A percentile compares a stretch with the other conserved stretches of the same genome.
Evolutionary conservation across 1,140 invertebrate species (phyloP).

Genomic region (Zaprionus vittiger): DNA sequence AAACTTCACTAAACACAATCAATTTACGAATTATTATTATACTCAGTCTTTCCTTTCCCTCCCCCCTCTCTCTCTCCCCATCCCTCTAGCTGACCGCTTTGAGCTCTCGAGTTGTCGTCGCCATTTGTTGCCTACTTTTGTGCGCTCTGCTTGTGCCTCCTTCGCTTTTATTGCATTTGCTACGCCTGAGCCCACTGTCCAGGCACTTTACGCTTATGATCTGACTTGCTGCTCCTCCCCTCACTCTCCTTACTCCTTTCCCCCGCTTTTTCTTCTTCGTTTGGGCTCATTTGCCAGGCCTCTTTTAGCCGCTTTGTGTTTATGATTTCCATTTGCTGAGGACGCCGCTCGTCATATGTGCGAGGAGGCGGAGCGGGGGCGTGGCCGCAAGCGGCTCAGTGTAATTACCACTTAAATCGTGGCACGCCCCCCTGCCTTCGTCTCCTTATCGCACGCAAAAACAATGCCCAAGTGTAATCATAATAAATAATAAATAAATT

Average conservation of each 20-base stretch:
- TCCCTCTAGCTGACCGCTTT: not conserved
- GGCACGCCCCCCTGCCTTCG: not conserved
- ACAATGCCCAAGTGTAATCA: constrained; percentile 78
- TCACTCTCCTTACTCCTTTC: not conserved
- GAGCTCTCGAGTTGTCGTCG: constrained; percentile 60
- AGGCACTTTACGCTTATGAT: constrained; percentile 77
- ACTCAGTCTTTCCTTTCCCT: constrained; percentile 9
- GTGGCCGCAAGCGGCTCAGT: constrained; percentile 53
- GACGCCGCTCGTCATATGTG: constrained; percentile 43
- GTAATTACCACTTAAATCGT: constrained; percentile 79
- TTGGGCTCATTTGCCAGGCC: constrained; percentile 70
- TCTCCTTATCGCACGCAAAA: constrained; percentile 52
- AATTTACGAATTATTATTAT: constrained; percentile 83
- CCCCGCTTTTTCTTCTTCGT: not conserved
- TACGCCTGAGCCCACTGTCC: constrained; percentile 61
- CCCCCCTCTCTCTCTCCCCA: not conserved
- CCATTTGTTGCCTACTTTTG: constrained; percentile 68
- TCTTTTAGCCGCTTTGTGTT: constrained; percentile 76
- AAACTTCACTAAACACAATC: constrained; percentile 83
- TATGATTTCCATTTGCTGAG: constrained; percentile 72
- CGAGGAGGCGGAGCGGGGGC: constrained; percentile 22
- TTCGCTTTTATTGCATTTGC: constrained; percentile 81
- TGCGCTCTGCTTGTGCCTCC: constrained; percentile 47
- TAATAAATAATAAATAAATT: constrained; percentile 83
- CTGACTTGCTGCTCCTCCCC: constrained; percentile 43